phyloP scores from a whole-genome alignment of 2,113 vertebrate genomes.

The Plestiodon gilberti region DNA sequence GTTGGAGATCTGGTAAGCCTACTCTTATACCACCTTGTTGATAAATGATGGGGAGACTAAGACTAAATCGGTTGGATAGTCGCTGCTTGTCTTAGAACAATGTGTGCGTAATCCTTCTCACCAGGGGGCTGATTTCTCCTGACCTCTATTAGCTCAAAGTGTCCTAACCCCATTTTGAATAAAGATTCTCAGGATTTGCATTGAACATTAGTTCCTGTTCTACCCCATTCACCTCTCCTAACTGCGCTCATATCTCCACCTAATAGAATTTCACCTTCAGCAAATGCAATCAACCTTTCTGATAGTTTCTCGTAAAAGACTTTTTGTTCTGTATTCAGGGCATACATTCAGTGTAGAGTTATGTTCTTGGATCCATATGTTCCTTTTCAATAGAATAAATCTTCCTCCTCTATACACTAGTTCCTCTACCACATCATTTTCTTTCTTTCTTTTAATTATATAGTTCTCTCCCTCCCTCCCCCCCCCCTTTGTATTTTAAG shows the following conservation, averaged over 20 bases:
- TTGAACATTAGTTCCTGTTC: neutral
- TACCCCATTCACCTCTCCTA: neutral
- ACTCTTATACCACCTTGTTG: neutral
- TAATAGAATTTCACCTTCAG: constrained; percentile 23
- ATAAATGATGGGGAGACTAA: neutral
- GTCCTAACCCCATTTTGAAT: neutral
- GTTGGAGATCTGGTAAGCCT: too few relatives aligned
- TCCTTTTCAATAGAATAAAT: neutral
- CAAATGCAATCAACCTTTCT: neutral
- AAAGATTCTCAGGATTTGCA: neutral
- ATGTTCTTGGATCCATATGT: neutral
- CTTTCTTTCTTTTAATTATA: neutral
- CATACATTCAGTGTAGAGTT: neutral
- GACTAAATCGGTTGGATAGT: neutral
- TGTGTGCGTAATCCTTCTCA: neutral
- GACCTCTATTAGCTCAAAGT: neutral
- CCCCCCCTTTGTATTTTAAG: neutral
- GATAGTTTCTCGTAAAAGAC: neutral
- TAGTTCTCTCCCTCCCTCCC: too few relatives aligned
- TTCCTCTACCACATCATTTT: neutral
- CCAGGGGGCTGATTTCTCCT: neutral
- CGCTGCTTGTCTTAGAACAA: neutral
- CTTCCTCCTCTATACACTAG: neutral
- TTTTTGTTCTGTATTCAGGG: constrained; percentile 3
- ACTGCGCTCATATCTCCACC: neutral